Evolutionary conservation across 2,888 invertebrate genomes (phyloP).

Genomic region (Drosophila affinis): DNA sequence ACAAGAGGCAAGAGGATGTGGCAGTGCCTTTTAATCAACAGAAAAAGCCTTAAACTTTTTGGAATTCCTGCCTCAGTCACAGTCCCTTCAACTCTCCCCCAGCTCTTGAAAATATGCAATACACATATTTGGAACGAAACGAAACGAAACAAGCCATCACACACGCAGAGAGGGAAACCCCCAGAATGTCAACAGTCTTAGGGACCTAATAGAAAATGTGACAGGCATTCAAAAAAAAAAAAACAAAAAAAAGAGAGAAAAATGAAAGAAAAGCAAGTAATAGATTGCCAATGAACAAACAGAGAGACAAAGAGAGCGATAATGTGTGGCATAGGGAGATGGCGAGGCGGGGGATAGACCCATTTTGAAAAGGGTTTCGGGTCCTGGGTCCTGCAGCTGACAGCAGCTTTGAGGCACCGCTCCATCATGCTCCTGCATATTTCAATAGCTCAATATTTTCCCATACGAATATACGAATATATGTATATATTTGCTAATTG

Average conservation of each 20-base stretch:
- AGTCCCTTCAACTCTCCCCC: not conserved
- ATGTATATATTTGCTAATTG: slow-evolving; percentile 43
- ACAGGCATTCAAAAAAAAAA: slow-evolving; percentile 42
- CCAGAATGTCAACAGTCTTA: slow-evolving; percentile 64
- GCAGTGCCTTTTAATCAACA: slow-evolving; percentile 69
- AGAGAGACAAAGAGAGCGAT: slow-evolving; percentile 28
- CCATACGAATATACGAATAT: slow-evolving; percentile 44
- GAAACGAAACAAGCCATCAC: slow-evolving; percentile 39
- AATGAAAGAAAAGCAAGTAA: slow-evolving; percentile 54
- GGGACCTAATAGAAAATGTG: slow-evolving; percentile 65
- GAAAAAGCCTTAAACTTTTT: slow-evolving; percentile 58
- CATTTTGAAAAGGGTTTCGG: slow-evolving; percentile 64
- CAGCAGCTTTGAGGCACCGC: slow-evolving; percentile 42
- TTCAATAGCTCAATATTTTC: slow-evolving; percentile 31
- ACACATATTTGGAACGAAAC: slow-evolving; percentile 18
- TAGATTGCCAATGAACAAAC: slow-evolving; percentile 69
- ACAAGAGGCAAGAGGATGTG: slow-evolving; percentile 38
- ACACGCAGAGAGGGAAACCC: slow-evolving; percentile 33
- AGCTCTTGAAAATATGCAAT: slow-evolving; percentile 39
- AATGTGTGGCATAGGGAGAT: too few species aligned
- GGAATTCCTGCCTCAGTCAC: not conserved
- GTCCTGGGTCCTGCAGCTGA: slow-evolving; percentile 56
- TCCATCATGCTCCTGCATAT: slow-evolving; percentile 14
- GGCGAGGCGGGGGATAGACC: not conserved
- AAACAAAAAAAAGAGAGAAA: not conserved